Evolutionary conservation across 2,888 invertebrate genomes (phyloP).

Genomic region (Athrips mouffetella): DNA sequence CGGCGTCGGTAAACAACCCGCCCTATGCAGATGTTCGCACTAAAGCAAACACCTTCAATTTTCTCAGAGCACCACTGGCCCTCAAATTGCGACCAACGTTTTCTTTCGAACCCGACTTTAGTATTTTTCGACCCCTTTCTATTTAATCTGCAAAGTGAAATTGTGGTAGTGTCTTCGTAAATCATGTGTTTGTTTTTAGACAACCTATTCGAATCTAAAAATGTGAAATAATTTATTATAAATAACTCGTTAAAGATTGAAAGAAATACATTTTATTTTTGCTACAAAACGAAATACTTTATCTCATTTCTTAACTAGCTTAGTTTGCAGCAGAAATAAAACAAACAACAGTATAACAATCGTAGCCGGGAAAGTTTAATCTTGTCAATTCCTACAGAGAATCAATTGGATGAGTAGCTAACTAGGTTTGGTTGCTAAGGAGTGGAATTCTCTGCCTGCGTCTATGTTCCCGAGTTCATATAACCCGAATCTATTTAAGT

Average conservation of each 20-base stretch:
- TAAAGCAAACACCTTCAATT: conserved; percentile 62
- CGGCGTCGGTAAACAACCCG: conserved; percentile 70
- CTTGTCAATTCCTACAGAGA: conserved; percentile 39
- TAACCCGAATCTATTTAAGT: too few relatives aligned
- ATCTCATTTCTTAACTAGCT: neutral
- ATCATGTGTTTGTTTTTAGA: neutral
- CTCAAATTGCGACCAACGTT: conserved; percentile 54
- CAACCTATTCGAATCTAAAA: neutral
- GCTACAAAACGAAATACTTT: neutral
- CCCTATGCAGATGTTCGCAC: conserved; percentile 66
- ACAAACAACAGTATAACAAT: conserved; percentile 28
- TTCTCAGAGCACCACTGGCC: conserved; percentile 49
- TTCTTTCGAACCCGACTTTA: conserved; percentile 45
- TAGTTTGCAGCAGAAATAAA: conserved; percentile 12
- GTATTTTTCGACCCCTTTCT: conserved; percentile 46
- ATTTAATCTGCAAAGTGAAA: conserved; percentile 55
- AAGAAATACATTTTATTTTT: neutral
- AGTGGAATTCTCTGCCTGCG: too few relatives aligned
- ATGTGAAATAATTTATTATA: neutral
- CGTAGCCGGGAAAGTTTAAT: conserved; percentile 47
- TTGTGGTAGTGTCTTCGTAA: conserved; percentile 37
- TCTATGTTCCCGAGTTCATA: too few relatives aligned
- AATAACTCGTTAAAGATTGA: neutral
- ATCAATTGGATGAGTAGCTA: conserved; percentile 5
- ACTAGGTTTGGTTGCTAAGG: conserved; percentile 45